Conservation (phyloP, 2,113 vertebrate species). For the Oenanthe melanoleuca region DNA sequence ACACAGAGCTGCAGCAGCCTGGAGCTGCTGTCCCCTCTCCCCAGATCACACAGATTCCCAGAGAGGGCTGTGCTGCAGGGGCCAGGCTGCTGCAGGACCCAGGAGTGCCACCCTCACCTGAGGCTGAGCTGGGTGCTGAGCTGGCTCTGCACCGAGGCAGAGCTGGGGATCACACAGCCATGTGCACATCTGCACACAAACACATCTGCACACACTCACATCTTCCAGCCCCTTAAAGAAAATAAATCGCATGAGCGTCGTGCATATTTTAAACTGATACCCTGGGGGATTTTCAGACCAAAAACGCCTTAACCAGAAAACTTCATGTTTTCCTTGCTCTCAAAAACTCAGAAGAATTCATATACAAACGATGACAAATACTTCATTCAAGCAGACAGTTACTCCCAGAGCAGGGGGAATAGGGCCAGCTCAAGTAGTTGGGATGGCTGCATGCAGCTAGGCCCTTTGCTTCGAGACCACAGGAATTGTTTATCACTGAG, state of each 20-base stretch:
- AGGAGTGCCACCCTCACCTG: background rate
- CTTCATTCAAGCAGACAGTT: slow-evolving; percentile 58
- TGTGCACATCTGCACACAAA: background rate
- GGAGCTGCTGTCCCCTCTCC: background rate
- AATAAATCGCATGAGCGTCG: slow-evolving; percentile 41
- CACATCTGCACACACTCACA: slow-evolving; percentile 54
- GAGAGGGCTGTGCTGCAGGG: rapidly evolving
- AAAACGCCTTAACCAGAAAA: slow-evolving; percentile 65
- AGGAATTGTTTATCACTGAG: slow-evolving; percentile 87
- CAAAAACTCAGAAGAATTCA: slow-evolving; percentile 60
- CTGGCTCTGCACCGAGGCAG: too few relatives aligned
- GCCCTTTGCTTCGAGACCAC: slow-evolving; percentile 79
- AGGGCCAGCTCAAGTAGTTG: slow-evolving; percentile 43
- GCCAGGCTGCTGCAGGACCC: background rate
- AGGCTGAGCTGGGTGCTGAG: too few relatives aligned
- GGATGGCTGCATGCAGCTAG: slow-evolving; percentile 57
- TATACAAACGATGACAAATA: slow-evolving; percentile 57
- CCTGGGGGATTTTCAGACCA: slow-evolving; percentile 47
- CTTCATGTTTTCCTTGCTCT: slow-evolving; percentile 60
- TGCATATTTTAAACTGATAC: slow-evolving; percentile 57
- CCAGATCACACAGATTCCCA: rapidly evolving
- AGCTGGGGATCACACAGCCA: background rate
- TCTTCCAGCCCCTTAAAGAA: slow-evolving; percentile 57
- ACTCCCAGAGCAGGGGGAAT: slow-evolving; percentile 40
- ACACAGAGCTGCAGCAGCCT: background rate